phyloP scores from a whole-genome alignment of 2,113 vertebrate genomes.

The Panthera leo region DNA sequence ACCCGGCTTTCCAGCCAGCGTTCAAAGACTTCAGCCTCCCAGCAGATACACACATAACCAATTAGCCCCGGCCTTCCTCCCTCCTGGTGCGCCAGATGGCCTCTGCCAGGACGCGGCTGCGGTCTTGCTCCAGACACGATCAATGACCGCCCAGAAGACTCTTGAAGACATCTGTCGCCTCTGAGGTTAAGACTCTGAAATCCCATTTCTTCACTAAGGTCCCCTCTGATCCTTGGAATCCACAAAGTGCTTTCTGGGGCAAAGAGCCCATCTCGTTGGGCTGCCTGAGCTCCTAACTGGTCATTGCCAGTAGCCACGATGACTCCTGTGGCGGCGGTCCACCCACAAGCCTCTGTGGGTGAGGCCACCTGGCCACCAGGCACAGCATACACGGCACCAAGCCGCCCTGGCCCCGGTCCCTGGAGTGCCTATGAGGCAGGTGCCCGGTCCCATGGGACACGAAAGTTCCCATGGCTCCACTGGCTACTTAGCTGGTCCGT shows the following conservation, averaged over 20 bases:
- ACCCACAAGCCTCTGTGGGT: background rate
- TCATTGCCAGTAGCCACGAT: background rate
- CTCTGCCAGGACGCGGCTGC: background rate
- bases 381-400: background rate
- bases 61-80: background rate
- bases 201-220: conserved; percentile 34
- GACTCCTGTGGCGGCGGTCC: conserved; percentile 29
- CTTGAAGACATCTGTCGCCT: background rate
- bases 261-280: background rate
- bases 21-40: background rate
- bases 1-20: background rate
- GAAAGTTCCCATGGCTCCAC: background rate
- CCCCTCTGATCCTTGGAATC: conserved; percentile 29
- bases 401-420: background rate
- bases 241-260: conserved; percentile 20
- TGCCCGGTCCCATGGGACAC: accelerated
- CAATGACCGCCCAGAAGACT: background rate
- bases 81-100: background rate
- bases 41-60: background rate
- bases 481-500: background rate
- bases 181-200: conserved; percentile 43
- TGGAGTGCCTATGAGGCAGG: background rate
- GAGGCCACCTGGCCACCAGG: conserved; percentile 43
- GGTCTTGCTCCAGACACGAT: background rate
- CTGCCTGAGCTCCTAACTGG: background rate